A percentile compares a stretch with the other conserved stretches of the same genome.
These are phyloP conservation scores for Cryptomyrus ogoouensis DNA, from an alignment of 2,113 vertebrate species.

Conservation along the genomic window DNA sequence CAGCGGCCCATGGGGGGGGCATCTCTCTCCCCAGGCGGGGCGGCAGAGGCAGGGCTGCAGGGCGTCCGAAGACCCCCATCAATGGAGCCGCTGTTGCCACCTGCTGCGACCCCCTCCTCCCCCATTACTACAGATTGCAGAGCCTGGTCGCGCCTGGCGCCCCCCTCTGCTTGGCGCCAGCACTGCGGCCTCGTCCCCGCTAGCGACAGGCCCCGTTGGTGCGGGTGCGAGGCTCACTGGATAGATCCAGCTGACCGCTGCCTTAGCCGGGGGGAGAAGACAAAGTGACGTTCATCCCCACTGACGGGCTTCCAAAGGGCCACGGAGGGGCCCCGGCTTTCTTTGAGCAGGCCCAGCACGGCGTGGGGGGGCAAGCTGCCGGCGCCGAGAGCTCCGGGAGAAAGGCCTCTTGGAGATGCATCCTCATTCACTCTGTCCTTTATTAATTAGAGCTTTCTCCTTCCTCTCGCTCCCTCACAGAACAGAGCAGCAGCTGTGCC, in stretches of 20 bases:
- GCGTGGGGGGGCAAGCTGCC: neutral
- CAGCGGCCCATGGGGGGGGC: neutral
- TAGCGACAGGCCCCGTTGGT: neutral
- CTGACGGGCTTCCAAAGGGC: neutral
- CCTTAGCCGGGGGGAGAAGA: neutral
- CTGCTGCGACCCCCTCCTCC: neutral
- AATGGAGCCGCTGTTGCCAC: slow-evolving; percentile 4
- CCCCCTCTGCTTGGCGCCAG: neutral
- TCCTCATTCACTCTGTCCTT: slow-evolving; percentile 9
- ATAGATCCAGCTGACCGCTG: slow-evolving; percentile 11
- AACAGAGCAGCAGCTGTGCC: slow-evolving; percentile 8
- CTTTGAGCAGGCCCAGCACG: neutral
- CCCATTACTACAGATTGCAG: neutral
- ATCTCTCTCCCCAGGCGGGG: neutral
- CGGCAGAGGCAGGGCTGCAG: neutral
- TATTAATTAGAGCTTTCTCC: slow-evolving; percentile 19
- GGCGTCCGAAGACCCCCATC: neutral
- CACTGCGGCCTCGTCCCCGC: neutral
- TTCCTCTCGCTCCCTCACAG: slow-evolving; percentile 7
- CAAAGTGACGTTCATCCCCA: slow-evolving; percentile 1
- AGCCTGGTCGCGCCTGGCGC: neutral
- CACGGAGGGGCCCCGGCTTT: neutral
- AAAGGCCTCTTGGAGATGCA: neutral
- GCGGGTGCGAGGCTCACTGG: neutral
- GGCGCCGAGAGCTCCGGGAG: neutral